Evolutionary conservation across 2,797 vertebrate species (phyloP).

Genomic region (Tympanoctomys barrerae): DNA sequence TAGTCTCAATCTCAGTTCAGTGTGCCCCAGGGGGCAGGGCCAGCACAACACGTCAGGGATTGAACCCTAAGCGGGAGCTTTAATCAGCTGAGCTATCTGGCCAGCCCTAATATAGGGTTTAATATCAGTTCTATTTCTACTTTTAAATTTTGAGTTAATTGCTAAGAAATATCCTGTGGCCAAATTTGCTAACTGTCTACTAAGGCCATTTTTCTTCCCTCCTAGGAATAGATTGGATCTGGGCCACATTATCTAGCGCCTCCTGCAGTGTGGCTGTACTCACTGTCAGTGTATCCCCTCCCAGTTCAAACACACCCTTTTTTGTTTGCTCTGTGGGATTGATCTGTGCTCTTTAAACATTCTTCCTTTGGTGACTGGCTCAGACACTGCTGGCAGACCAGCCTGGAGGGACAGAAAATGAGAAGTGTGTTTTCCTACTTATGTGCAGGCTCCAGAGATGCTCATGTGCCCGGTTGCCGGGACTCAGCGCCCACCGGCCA

Average conservation of each 20-base stretch:
- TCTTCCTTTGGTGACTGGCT: not conserved
- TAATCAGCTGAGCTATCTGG: too few relatives aligned
- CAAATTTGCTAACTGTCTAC: not conserved
- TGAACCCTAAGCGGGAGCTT: too few relatives aligned
- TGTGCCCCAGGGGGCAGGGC: too few relatives aligned
- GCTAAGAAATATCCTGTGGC: not conserved
- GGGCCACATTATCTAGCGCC: not conserved
- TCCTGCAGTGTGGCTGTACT: not conserved
- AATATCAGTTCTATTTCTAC: not conserved
- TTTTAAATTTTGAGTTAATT: conserved; percentile 1
- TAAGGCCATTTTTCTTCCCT: not conserved
- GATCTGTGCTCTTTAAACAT: conserved; percentile 19
- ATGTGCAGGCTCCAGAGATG: not conserved
- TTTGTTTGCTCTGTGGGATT: not conserved
- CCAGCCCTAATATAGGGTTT: not conserved
- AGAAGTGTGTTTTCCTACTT: not conserved
- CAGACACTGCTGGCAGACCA: not conserved
- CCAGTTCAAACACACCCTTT: not conserved
- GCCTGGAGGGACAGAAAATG: not conserved
- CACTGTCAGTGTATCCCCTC: not conserved
- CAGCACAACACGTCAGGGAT: too few relatives aligned
- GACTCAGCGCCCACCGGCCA: not conserved
- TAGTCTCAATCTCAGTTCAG: too few relatives aligned
- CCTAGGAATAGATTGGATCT: not conserved
- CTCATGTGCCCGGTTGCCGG: not conserved